Evolutionary conservation across 2,888 invertebrate species (phyloP), one percentile per base, ranked within the genome.

Genomic region (Lasioglossum malachurum): DNA sequence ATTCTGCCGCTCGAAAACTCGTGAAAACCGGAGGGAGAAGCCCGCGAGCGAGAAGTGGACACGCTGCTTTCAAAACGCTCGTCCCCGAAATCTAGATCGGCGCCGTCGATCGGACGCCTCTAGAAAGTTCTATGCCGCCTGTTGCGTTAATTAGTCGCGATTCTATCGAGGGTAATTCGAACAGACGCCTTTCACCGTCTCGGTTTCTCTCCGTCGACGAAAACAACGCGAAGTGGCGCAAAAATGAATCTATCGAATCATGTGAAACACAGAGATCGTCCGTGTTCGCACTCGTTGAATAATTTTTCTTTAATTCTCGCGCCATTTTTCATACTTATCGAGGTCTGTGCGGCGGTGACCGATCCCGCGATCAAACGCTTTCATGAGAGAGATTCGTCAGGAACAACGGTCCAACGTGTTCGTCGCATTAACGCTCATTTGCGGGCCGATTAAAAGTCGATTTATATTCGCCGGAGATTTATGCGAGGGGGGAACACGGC

Each of bases 391-490:
- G 67, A 76, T 77, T 67, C n/a, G 44, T 73, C 83, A 19, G 71
- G 60, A 75, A 35, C 46, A 31, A 19, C 12, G 79, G 84, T 85
- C 75, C 75, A 79, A 75, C 67, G n/a, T 23, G 72, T 44, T 57
- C 31, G 64, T 46, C 31, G 75, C 75, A 75, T 85, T 85, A 79
- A 79, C 46, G 72, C 44, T 85, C 75, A 76, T 76, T 85, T 76
- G n/a, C 49, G 38, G 14, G 31, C 27, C 69, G 86, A 85, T 85
- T 85, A 85, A 79, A 85, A 85, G 72, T 79, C 72, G 72, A 84
- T 85, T 76, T 79, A 79, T 79, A 85, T 57, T 79, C 86, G 53
- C 23, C 75, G 41, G 72, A 57, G 80, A 86, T 86, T 86, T 77
- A 80, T 86, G 86, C 57, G 86, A 74, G 76, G 69, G 69, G 38